phyloP scores from a whole-genome alignment of 2,113 vertebrate genomes.

The Myiopsitta monachus region DNA sequence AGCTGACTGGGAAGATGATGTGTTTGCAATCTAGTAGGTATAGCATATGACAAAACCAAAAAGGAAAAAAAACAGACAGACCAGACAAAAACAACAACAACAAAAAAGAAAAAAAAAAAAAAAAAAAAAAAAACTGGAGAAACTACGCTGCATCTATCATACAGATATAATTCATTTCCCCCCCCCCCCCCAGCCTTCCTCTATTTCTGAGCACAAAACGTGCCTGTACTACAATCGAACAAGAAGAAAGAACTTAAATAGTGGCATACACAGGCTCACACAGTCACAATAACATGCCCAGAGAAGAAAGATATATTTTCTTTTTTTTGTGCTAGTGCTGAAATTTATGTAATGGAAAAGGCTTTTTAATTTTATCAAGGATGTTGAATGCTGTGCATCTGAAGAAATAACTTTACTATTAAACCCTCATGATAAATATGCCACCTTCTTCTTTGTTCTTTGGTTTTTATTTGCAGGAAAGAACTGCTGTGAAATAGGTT shows the following conservation, averaged over 20 bases:
- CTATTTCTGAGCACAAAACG: background rate
- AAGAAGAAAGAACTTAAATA: background rate
- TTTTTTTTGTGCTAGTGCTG: background rate
- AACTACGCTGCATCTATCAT: background rate
- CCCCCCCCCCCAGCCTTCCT: background rate
- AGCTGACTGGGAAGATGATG: background rate
- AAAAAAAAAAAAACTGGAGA: background rate
- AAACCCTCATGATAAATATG: background rate
- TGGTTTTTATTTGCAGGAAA: background rate
- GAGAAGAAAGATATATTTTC: background rate
- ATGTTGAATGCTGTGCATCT: background rate
- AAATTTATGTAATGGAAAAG: background rate
- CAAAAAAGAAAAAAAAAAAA: background rate
- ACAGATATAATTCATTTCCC: background rate
- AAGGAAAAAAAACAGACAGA: too few species aligned
- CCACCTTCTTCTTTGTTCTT: background rate
- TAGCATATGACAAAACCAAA: background rate
- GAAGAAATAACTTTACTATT: background rate
- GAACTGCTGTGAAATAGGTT: background rate
- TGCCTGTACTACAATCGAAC: background rate
- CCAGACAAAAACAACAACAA: too few species aligned
- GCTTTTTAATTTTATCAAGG: background rate
- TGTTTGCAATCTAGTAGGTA: background rate
- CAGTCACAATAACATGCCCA: background rate
- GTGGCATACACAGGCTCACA: background rate